These are phyloP conservation scores for Macrostomum lignano DNA, from an alignment of 1,140 invertebrate genomes.

Conservation along the genomic window DNA sequence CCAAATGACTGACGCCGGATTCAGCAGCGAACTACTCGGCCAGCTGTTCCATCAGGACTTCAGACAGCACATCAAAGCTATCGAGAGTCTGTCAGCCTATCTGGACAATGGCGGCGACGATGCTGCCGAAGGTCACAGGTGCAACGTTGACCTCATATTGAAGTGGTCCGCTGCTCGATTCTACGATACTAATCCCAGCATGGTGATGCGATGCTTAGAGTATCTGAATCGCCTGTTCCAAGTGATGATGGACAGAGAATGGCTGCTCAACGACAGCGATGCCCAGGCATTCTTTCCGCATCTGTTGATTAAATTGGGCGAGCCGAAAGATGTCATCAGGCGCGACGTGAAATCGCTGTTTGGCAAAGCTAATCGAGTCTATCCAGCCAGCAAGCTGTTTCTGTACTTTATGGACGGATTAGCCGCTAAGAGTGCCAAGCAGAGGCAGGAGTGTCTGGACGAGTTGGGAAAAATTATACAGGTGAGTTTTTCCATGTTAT, in stretches of 20 bases:
- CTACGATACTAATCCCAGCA: slow-evolving; percentile 90
- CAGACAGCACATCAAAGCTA: slow-evolving; percentile 75
- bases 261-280: slow-evolving; percentile 60
- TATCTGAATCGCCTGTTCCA: slow-evolving; percentile 56
- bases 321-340: slow-evolving; percentile 65
- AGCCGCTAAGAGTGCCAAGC: slow-evolving; percentile 77
- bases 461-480: no score
- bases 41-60: slow-evolving; percentile 87
- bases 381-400: slow-evolving; percentile 63
- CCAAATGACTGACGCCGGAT: no score
- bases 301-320: slow-evolving; percentile 65
- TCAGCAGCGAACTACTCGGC: no score
- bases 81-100: slow-evolving; percentile 43
- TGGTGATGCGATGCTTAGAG: slow-evolving; percentile 67
- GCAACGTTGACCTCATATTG: slow-evolving; percentile 68
- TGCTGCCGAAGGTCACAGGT: slow-evolving; percentile 45
- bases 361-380: slow-evolving; percentile 51
- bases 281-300: slow-evolving; percentile 76
- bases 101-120: slow-evolving; percentile 19
- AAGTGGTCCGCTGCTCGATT: slow-evolving; percentile 84
- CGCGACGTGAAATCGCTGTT: slow-evolving; percentile 56
- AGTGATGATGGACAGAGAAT: slow-evolving; percentile 44
- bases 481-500: no score
- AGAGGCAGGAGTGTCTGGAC: no score
- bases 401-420: slow-evolving; percentile 65